Percentiles rank a stretch among this genome's conserved stretches.
Evolutionary conservation across 2,797 vertebrate genomes (phyloP).

Genomic region (Tokudaia muenninki): DNA sequence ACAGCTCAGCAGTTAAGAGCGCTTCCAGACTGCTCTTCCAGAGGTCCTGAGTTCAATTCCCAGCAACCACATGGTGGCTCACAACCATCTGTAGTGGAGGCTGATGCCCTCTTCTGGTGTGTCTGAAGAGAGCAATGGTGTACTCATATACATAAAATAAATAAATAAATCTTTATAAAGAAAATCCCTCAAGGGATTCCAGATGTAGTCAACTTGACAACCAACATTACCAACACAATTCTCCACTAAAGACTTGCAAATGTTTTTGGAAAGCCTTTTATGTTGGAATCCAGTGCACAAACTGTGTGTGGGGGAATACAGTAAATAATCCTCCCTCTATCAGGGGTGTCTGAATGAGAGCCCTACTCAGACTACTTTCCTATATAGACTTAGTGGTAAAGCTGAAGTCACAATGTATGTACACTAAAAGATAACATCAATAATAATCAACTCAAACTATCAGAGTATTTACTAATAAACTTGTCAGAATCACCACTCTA

Average conservation of each 20-base stretch:
- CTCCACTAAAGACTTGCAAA: conserved; percentile 43
- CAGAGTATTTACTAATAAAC: neutral
- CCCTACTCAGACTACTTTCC: neutral
- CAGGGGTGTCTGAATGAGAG: neutral
- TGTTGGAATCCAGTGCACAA: neutral
- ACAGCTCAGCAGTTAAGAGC: no score
- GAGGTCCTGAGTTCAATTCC: no score
- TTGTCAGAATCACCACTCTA: neutral
- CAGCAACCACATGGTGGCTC: no score
- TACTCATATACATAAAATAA: no score
- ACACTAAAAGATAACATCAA: neutral
- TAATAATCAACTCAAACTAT: neutral
- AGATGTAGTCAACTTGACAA: neutral
- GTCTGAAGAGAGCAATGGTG: no score
- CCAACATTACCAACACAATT: neutral
- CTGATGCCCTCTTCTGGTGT: no score
- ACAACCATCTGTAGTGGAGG: no score
- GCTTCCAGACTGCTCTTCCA: no score
- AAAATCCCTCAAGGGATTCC: neutral
- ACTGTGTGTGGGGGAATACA: neutral
- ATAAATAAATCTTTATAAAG: no score
- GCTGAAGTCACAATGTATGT: neutral
- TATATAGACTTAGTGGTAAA: neutral
- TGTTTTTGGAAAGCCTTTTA: conserved; percentile 29
- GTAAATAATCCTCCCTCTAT: neutral